Evolutionary conservation across 2,113 vertebrate species (phyloP).

Genomic region (Triplophysa siluroides): DNA sequence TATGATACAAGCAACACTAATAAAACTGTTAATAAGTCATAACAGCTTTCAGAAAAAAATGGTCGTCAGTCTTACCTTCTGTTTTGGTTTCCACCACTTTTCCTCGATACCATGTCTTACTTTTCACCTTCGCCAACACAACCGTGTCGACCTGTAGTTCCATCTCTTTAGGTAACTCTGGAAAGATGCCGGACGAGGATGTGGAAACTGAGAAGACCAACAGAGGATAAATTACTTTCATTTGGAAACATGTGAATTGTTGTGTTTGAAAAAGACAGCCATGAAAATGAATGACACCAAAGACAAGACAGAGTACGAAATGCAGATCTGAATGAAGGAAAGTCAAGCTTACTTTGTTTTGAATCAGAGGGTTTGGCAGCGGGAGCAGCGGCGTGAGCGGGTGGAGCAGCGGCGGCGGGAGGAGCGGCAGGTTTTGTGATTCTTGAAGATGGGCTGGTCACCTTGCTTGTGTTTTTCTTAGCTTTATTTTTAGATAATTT

Average conservation of each 20-base stretch:
- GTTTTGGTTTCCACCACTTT: conserved; percentile 79
- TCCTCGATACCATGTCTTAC: conserved; percentile 83
- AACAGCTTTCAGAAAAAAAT: neutral
- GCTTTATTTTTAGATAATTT: neutral
- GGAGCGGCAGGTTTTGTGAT: neutral
- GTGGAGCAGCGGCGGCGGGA: no score
- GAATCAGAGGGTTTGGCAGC: neutral
- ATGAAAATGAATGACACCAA: neutral
- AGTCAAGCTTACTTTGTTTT: neutral
- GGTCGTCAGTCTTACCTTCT: conserved; percentile 72
- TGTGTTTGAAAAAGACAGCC: no score
- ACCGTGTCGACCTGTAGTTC: conserved; percentile 77
- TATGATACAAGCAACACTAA: no score
- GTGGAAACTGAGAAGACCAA: conserved; percentile 13
- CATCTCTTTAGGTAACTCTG: conserved; percentile 60
- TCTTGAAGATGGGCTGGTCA: neutral
- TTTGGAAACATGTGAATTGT: no score
- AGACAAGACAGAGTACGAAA: neutral
- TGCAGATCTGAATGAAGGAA: neutral
- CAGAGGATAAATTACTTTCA: neutral
- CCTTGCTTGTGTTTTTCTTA: neutral
- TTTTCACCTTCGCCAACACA: conserved; percentile 81
- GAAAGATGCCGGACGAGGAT: neutral
- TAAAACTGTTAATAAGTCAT: no score
- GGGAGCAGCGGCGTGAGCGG: no score